phyloP scores from a whole-genome alignment of 2,888 invertebrate genomes.

The Phyto melanocephala region DNA sequence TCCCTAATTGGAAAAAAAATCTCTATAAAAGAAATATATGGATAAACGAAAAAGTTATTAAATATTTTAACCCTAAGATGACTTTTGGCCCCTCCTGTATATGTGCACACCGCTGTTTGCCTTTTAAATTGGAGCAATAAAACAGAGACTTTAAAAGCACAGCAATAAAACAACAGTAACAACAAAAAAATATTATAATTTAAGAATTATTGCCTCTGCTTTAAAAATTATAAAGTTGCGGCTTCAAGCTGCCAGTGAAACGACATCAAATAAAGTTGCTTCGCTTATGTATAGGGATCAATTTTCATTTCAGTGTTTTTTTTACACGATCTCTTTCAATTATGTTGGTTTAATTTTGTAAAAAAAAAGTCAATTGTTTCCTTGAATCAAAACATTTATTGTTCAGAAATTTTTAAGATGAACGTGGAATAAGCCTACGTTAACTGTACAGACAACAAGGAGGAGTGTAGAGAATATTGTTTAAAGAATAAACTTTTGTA shows the following conservation, averaged over 20 bases:
- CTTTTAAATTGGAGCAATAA: constrained; percentile 49
- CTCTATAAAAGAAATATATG: no score
- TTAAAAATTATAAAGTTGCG: constrained; percentile 20
- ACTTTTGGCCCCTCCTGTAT: neutral
- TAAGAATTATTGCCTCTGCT: constrained; percentile 49
- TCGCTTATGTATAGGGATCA: constrained; percentile 44
- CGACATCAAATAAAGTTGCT: constrained; percentile 18
- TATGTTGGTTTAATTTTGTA: constrained; percentile 24
- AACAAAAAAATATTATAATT: constrained; percentile 26
- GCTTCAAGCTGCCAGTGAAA: constrained; percentile 31
- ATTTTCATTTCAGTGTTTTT: constrained; percentile 39
- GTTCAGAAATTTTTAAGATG: neutral
- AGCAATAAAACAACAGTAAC: constrained; percentile 3
- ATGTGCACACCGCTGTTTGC: neutral
- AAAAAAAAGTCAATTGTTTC: constrained; percentile 21
- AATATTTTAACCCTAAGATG: neutral
- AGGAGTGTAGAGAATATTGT: no score
- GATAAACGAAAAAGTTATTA: no score
- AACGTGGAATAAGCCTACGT: neutral
- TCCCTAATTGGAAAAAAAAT: no score
- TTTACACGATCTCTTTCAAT: constrained; percentile 56
- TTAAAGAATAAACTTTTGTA: no score
- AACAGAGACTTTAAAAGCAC: constrained; percentile 32
- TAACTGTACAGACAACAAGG: constrained; percentile 11
- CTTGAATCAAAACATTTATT: constrained; percentile 25